phyloP scores from a whole-genome alignment of 2,797 vertebrate species.

The Tenualosa thibaudeaui region DNA sequence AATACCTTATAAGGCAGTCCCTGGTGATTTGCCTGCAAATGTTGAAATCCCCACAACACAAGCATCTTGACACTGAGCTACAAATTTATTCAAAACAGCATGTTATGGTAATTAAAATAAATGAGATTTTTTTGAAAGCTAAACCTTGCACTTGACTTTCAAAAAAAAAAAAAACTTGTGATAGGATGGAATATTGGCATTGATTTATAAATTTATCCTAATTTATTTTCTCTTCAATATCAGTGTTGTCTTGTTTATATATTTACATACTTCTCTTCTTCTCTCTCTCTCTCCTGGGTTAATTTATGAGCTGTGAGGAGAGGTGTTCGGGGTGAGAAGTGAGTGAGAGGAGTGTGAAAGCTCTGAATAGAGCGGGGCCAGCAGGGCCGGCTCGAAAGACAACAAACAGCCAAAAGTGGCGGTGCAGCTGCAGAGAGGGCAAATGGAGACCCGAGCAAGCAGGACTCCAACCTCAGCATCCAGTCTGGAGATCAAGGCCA shows the following conservation, averaged over 20 bases:
- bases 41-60: slow-evolving; percentile 49
- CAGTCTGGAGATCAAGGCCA: slow-evolving; percentile 55
- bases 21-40: slow-evolving; percentile 59
- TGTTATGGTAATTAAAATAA: background rate
- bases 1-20: slow-evolving; percentile 71
- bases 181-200: background rate
- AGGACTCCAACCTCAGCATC: slow-evolving; percentile 42
- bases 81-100: background rate
- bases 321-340: slow-evolving; percentile 75
- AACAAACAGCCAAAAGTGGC: slow-evolving; percentile 58
- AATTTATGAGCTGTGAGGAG: slow-evolving; percentile 79
- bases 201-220: no score
- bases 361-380: slow-evolving; percentile 74
- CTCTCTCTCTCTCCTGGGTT: slow-evolving; percentile 46
- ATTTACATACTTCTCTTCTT: slow-evolving; percentile 58
- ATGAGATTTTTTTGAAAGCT: background rate
- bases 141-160: background rate
- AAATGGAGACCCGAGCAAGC: slow-evolving; percentile 57
- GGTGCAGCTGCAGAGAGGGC: slow-evolving; percentile 71
- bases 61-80: background rate
- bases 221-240: slow-evolving; percentile 31
- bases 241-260: background rate
- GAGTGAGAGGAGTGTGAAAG: slow-evolving; percentile 78
- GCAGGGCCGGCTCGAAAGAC: slow-evolving; percentile 72
- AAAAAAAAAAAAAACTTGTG: background rate